These are phyloP conservation scores for Andinoacara biseriatus DNA, from an alignment of 2,113 vertebrate species.

Conservation along the genomic window DNA sequence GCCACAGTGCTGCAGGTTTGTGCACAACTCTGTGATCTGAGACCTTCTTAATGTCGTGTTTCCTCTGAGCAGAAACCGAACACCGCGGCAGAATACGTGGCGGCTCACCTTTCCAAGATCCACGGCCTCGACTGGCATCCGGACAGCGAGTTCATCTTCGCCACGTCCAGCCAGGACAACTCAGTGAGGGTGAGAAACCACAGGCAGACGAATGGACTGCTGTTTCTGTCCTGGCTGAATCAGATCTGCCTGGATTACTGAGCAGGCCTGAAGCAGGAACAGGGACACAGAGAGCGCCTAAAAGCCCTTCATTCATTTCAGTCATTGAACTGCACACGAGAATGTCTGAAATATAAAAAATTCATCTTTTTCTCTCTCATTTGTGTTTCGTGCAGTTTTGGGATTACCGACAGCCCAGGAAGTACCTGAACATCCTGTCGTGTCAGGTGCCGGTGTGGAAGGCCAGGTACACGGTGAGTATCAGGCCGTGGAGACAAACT, in stretches of 20 bases:
- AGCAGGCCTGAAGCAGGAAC: too few relatives aligned
- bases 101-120: slow-evolving; percentile 97
- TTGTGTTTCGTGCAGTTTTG: slow-evolving; percentile 85
- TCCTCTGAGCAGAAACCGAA: slow-evolving; percentile 87
- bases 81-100: slow-evolving; percentile 94
- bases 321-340: too few relatives aligned
- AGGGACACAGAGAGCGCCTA: too few relatives aligned
- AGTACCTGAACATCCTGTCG: slow-evolving; percentile 94
- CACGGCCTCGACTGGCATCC: slow-evolving; percentile 98
- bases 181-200: slow-evolving; percentile 87
- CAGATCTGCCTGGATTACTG: too few relatives aligned
- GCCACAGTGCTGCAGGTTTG: not conserved
- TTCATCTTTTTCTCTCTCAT: fast-evolving
- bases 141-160: slow-evolving; percentile 92
- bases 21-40: not conserved
- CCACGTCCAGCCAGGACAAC: slow-evolving; percentile 98
- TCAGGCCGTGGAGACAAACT: not conserved
- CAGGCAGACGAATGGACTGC: not conserved
- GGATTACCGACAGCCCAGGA: slow-evolving; percentile 97
- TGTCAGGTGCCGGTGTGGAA: slow-evolving; percentile 99
- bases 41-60: not conserved
- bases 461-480: slow-evolving; percentile 93
- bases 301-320: too few relatives aligned
- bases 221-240: not conserved
- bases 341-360: too few relatives aligned